A percentile compares a stretch with the other conserved stretches of the same genome.
phyloP scores from a whole-genome alignment of 2,888 invertebrate species.

The Deilephila porcellus region DNA sequence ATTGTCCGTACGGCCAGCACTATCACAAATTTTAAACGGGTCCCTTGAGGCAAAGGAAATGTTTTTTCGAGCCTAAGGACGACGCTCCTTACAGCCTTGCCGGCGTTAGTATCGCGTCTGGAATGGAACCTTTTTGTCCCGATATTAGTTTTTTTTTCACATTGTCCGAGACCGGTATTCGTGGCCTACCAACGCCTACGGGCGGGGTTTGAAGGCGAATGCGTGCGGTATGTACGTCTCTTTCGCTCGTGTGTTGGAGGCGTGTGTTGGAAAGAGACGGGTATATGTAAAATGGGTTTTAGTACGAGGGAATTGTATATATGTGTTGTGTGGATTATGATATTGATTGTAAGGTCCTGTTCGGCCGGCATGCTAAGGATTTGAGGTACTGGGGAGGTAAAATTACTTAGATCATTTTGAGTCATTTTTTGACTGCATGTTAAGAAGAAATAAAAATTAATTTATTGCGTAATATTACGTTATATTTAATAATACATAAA shows the following conservation, averaged over 20 bases:
- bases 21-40: not conserved
- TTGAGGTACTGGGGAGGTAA: not conserved
- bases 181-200: slow-evolving; percentile 61
- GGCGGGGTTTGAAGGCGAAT: slow-evolving; percentile 56
- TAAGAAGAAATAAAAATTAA: not conserved
- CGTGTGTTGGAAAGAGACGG: slow-evolving; percentile 48
- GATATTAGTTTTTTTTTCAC: slow-evolving; percentile 67
- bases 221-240: slow-evolving; percentile 46
- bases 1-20: not conserved
- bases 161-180: slow-evolving; percentile 69
- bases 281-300: slow-evolving; percentile 38
- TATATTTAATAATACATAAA: no score
- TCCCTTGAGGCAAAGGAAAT: slow-evolving; percentile 3
- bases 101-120: slow-evolving; percentile 32
- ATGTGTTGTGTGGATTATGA: slow-evolving; percentile 33
- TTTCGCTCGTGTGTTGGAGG: slow-evolving; percentile 38
- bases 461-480: no score
- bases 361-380: slow-evolving; percentile 9
- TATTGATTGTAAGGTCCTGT: slow-evolving; percentile 31
- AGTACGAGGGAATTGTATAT: slow-evolving; percentile 43
- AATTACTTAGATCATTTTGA: not conserved
- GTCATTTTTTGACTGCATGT: not conserved
- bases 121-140: slow-evolving; percentile 74
- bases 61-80: slow-evolving; percentile 57
- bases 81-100: slow-evolving; percentile 65